Base-by-base conservation (phyloP, 2,113 vertebrate species). In the Martes martes region DNA sequence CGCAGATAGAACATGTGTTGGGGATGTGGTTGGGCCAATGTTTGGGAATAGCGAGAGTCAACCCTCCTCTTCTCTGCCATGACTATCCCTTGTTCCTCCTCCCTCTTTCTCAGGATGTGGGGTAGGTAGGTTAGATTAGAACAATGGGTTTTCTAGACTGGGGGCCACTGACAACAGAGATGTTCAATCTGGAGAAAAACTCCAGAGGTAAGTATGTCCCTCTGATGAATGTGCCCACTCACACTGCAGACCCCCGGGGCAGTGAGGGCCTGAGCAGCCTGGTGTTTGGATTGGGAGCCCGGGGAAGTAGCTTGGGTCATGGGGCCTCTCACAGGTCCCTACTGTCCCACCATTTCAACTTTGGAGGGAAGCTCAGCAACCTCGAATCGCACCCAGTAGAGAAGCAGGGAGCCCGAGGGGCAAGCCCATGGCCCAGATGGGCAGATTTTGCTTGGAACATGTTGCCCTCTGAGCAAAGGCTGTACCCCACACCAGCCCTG, bases 401-500 rank as follows among this genome's bases (percentile, higher is more conserved):
- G 97, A 97, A 94, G 95, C 81, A 96, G 96, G 94, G 95, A 97
- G 91, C 88, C 97, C 52, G 7, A 97, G 88, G 91, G 97, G 95
- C 95, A 85, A 96, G 97, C 97, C 97, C 97, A 93, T 85, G 92
- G 94, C 97, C 91, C 95, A 92, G 82, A 82, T 8, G 79, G 97
- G 94, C 88, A 96, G 95, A 91, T 88, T 98, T 94, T 96, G 89
- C 95, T 94, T 96, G 97, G 92, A 96, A 96, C 97, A 91, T 96
- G 98, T 88, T 97, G 92, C 97, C 96, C 95, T 97, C 95, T 91
- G 97, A 94, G 80, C 92, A 97, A 95, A 96, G 97, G 97, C 96
- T 97, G 97, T 61, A 91, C 92, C 97, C 98, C 97, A 96, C 92
- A 95, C 81, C 98, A 97, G 97, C 97, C 96, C 98, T 98, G 98